Base-by-base conservation (phyloP, 2,797 vertebrate genomes). In the Threskiornis aethiopicus region DNA sequence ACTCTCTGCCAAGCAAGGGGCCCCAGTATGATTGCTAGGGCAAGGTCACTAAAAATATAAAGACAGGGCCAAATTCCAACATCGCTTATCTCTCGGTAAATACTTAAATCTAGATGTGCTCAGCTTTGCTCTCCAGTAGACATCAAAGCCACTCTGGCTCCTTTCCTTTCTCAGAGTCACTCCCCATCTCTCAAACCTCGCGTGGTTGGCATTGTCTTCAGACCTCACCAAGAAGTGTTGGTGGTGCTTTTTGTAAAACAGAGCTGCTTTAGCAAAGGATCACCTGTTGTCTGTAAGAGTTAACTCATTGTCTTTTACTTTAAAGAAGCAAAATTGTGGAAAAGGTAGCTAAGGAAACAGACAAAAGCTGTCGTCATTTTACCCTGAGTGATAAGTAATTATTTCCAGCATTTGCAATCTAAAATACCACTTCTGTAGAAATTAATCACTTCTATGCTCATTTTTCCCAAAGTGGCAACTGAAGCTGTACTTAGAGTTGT, bases 81-180 rank as follows among this genome's bases (percentile, higher is more conserved):
- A 35, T 42, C 9, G 47, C n/a, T 91, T 79, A 79, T 58, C 37
- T 83, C 2, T 29, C 1, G 0, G 51, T 62, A 69, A 81, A 76
- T 81, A 26, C 26, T 37, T 71, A 49, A 55, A 51, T 55, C 26
- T 66, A 62, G 17, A 44, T 14, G 6, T 17, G 13, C 13, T 89
- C 20, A 29, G 4, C 12, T 87, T 29, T 52, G 17, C 20, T 75
- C 10, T 73, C 6, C 25, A 14, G 26, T 16, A 69, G 16, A 66
- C 37, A 52, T 4, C 0, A 0, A 84, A 90, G 42, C 7, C n/a
- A 20, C 9, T 41, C 12, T 5, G 2, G 4, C 12, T 90, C 17
- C n/a, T 64, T 77, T 79, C 4, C 39, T 73, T 91, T 54, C 24
- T 62, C 39, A 55, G 24, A 84, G 6, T 26, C 28, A 80, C 9